Evolutionary conservation across 2,113 vertebrate genomes (phyloP), one percentile per base, ranked within the genome.

Genomic region (Laticauda colubrina): DNA sequence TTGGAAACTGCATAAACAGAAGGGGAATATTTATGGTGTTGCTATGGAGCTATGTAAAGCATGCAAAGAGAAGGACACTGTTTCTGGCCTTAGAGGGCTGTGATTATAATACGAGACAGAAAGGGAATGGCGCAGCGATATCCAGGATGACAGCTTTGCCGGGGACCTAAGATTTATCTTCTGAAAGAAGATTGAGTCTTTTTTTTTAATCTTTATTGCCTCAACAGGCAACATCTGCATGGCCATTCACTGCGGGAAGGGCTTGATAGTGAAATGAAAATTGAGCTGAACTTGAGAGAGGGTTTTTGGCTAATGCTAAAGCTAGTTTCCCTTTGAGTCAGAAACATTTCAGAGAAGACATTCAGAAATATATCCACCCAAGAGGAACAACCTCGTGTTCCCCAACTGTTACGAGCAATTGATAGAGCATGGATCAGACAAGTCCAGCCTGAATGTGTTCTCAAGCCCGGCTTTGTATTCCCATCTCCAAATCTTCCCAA

Each of bases 181-280:
- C 92, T 51, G 43, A 15, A 12, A 15, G 85, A 43, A 75, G 92
- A 92, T 91, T 59, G 43, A 34, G 91, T 24, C 61, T 86, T 69
- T n/a, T 20, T 51, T 89, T 43, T 24, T 34, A n/a, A 69, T 93
- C 86, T 85, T n/a, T 54, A 89, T 94, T 94, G 34, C 39, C 75
- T 39, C 81, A 94, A 20, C 6, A 26, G 18, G 61, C 86, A 34
- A 48, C 53, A 85, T 85, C 39, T 57, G 88, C 91, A 75, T 57
- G 89, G n/a, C 61, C 3, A 5, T 75, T 7, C 24, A 91, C 1
- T 48, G 57, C 81, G 3, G 59, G 29, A 81, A 92, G 34, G 53
- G 14, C 14, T 39, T 56, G 39, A 12, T 43, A 57, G n/a, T 45
- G 43, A 85, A 57, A 56, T 85, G 23, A 43, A n/a, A 48, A 24